phyloP scores from a whole-genome alignment of 2,113 vertebrate species.

The Todiramphus chloris region DNA sequence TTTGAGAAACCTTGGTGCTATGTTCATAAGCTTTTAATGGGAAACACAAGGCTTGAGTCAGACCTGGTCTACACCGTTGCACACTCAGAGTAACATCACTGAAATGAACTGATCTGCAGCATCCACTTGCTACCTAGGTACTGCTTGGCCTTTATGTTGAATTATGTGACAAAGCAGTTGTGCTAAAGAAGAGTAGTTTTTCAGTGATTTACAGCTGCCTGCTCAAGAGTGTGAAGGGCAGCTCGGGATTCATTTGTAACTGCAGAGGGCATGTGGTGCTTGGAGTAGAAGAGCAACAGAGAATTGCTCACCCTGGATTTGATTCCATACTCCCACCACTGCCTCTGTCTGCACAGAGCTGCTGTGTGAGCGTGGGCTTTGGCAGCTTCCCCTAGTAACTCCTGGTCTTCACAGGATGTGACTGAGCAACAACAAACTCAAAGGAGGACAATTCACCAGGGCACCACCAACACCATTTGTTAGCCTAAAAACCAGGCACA shows the following conservation, averaged over 20 bases:
- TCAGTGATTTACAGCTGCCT: background rate
- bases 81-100: background rate
- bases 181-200: background rate
- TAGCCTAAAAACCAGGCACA: background rate
- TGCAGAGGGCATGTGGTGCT: background rate
- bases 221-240: background rate
- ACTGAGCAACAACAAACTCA: accelerated
- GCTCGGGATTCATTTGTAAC: background rate
- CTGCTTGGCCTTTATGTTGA: background rate
- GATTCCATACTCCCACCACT: background rate
- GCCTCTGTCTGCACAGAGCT: background rate
- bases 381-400: background rate
- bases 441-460: background rate
- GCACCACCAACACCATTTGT: background rate
- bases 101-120: background rate
- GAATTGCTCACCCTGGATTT: background rate
- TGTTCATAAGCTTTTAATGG: background rate
- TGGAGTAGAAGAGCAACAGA: accelerated
- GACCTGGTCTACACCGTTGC: background rate
- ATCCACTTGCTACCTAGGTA: background rate
- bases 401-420: background rate
- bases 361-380: background rate
- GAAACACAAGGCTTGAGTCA: background rate
- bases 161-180: background rate
- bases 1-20: background rate